phyloP scores from a whole-genome alignment of 2,113 vertebrate genomes.

The Glaucidium brasilianum region DNA sequence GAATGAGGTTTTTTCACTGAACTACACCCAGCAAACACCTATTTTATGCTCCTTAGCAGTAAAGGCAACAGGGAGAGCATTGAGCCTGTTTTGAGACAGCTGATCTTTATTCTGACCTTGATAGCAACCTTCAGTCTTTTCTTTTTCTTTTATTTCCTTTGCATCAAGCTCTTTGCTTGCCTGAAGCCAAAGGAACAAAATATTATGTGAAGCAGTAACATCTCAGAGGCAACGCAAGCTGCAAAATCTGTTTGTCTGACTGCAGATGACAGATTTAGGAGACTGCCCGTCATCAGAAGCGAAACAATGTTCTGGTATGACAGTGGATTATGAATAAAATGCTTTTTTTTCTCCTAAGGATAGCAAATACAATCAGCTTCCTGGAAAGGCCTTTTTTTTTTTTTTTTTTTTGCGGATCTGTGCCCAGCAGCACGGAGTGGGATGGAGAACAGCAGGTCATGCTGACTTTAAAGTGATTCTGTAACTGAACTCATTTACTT shows the following conservation, averaged over 20 bases:
- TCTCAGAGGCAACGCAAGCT: not conserved
- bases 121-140: not conserved
- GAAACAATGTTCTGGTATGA: not conserved
- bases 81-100: not conserved
- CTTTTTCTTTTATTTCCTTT: not conserved
- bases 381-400: not conserved
- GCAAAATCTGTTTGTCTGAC: slow-evolving; percentile 23
- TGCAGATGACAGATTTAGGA: slow-evolving; percentile 20
- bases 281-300: not conserved
- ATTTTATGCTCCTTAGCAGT: not conserved
- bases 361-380: not conserved
- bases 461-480: not conserved
- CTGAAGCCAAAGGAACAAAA: not conserved
- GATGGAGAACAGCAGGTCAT: not conserved
- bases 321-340: not conserved
- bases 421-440: not conserved
- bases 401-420: not conserved
- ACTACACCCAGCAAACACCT: not conserved
- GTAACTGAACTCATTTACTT: not conserved
- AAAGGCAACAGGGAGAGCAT: not conserved
- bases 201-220: not conserved
- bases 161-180: not conserved
- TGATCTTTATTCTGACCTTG: slow-evolving; percentile 18
- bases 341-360: not conserved
- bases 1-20: not conserved